Evolutionary conservation across 2,888 invertebrate species (phyloP).

Genomic region (Acanthosoma haemorrhoidale): DNA sequence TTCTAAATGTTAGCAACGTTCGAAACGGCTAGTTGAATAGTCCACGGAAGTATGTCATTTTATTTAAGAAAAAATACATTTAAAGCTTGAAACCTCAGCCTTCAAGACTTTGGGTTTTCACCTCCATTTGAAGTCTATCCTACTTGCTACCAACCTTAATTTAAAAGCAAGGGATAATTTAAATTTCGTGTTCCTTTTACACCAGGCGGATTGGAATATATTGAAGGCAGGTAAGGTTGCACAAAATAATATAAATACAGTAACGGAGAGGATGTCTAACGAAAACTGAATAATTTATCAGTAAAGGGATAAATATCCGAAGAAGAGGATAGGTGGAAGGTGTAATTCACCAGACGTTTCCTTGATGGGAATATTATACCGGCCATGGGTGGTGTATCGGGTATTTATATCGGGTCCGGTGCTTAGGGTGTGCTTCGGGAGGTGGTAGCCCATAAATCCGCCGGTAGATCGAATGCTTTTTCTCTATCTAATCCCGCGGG

Average conservation of each 20-base stretch:
- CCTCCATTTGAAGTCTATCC: too few relatives aligned
- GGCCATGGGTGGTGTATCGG: background rate
- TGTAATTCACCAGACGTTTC: slow-evolving; percentile 1
- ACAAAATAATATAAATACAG: background rate
- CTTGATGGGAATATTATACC: slow-evolving; percentile 19
- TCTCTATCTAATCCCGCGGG: slow-evolving; percentile 11
- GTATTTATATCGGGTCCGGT: too few relatives aligned
- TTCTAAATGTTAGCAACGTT: too few relatives aligned
- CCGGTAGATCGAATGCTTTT: background rate
- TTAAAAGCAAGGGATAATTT: too few relatives aligned
- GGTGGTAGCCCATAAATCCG: background rate
- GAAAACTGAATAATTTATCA: slow-evolving; percentile 19
- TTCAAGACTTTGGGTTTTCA: too few relatives aligned
- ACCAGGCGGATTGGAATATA: background rate
- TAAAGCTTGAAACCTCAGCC: too few relatives aligned
- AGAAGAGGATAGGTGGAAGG: background rate
- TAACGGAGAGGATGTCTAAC: background rate
- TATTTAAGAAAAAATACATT: too few relatives aligned
- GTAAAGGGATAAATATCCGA: background rate
- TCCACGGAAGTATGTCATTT: too few relatives aligned
- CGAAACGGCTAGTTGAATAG: too few relatives aligned
- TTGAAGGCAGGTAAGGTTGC: background rate
- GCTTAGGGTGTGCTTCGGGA: background rate
- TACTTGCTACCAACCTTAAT: too few relatives aligned
- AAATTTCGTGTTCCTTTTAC: too few relatives aligned